Evolutionary conservation across 2,113 vertebrate genomes (phyloP).

Genomic region (Poeciliopsis occidentalis): DNA sequence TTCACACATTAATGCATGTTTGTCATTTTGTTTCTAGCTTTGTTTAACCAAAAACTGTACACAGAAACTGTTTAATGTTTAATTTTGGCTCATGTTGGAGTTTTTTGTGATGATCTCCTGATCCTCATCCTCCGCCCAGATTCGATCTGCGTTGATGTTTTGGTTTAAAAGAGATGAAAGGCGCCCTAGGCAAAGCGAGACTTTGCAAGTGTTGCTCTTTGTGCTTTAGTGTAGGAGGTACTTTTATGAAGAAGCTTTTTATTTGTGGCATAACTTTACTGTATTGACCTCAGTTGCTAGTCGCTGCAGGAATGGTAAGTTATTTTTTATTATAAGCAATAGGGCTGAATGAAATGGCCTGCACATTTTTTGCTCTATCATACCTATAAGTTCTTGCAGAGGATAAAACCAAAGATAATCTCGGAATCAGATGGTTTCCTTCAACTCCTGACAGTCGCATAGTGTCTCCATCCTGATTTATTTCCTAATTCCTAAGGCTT

Average conservation of each 20-base stretch:
- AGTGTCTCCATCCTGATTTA: not conserved
- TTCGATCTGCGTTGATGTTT: slow-evolving; percentile 13
- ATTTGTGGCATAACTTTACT: slow-evolving; percentile 18
- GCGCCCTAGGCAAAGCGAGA: slow-evolving; percentile 6
- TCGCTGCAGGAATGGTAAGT: slow-evolving; percentile 1
- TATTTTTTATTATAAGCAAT: slow-evolving; percentile 6
- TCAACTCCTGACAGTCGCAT: not conserved
- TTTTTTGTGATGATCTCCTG: slow-evolving; percentile 24
- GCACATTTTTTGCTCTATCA: not conserved
- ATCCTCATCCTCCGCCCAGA: slow-evolving; percentile 23
- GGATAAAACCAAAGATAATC: not conserved
- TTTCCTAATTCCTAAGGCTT: not conserved
- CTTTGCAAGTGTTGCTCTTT: slow-evolving; percentile 29
- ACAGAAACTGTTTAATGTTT: not conserved
- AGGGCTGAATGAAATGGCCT: not conserved
- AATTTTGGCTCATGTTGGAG: not conserved
- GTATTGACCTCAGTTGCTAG: slow-evolving; percentile 7
- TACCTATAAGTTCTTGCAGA: not conserved
- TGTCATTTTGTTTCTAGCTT: slow-evolving; percentile 8
- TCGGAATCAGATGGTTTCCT: not conserved
- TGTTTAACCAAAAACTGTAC: slow-evolving; percentile 13
- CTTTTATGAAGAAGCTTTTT: slow-evolving; percentile 28
- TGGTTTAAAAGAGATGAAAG: slow-evolving; percentile 30
- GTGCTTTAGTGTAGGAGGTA: slow-evolving; percentile 32
- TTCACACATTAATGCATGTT: not conserved